Conservation (phyloP, 2,888 invertebrate genomes). For the Bellardia pandia region DNA sequence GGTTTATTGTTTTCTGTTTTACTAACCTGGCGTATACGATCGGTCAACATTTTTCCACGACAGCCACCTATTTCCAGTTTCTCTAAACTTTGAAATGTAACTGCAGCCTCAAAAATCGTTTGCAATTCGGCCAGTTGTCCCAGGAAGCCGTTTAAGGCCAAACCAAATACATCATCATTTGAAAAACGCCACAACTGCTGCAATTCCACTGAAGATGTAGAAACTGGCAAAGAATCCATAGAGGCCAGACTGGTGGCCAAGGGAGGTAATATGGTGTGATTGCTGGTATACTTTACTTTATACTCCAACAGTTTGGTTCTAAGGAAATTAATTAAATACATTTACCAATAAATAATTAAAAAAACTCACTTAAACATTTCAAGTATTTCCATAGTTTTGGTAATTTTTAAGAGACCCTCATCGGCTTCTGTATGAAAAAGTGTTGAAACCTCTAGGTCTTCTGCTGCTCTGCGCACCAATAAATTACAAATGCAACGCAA, state of each 20-base stretch:
- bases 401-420: conserved; percentile 88
- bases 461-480: conserved; percentile 90
- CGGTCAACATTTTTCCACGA: conserved; percentile 81
- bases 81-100: conserved; percentile 94
- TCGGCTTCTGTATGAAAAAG: conserved; percentile 93
- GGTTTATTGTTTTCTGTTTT: too few relatives aligned
- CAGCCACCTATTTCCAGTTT: conserved; percentile 90
- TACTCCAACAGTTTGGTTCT: conserved; percentile 80
- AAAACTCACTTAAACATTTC: conserved; percentile 86
- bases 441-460: conserved; percentile 90
- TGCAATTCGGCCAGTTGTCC: conserved; percentile 88
- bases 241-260: conserved; percentile 26
- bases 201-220: conserved; percentile 77
- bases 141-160: conserved; percentile 87
- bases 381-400: conserved; percentile 85
- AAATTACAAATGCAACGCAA: conserved; percentile 93
- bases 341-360: background rate
- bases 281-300: conserved; percentile 79
- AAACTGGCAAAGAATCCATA: background rate
- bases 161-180: conserved; percentile 89
- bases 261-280: conserved; percentile 76
- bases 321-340: background rate
- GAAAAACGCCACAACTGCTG: conserved; percentile 89
- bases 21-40: conserved; percentile 79
- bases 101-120: conserved; percentile 89